phyloP scores from a whole-genome alignment of 2,797 vertebrate species.

The Gephyroberyx darwinii region DNA sequence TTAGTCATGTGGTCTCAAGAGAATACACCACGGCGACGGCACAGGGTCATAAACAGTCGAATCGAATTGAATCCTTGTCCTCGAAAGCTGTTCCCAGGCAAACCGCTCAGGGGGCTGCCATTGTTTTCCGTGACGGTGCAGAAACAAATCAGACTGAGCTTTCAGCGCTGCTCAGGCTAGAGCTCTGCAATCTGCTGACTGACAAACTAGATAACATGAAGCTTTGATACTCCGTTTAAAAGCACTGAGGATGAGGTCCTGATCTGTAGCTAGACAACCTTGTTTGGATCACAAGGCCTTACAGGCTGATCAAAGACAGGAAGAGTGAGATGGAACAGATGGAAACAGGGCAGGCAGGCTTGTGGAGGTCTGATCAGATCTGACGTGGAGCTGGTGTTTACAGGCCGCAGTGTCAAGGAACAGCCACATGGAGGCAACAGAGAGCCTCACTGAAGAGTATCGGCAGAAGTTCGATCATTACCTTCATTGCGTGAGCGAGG shows the following conservation, averaged over 20 bases:
- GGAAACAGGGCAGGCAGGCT: slow-evolving; percentile 10
- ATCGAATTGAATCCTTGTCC: slow-evolving; percentile 8
- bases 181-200: slow-evolving; percentile 32
- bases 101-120: slow-evolving; percentile 8
- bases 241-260: neutral
- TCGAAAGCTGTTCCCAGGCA: slow-evolving; percentile 17
- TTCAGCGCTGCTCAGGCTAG: slow-evolving; percentile 42
- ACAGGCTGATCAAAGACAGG: slow-evolving; percentile 31
- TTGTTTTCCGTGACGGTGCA: slow-evolving; percentile 41
- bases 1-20: too few relatives aligned
- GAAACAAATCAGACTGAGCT: slow-evolving; percentile 27
- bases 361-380: slow-evolving; percentile 11
- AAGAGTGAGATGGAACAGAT: slow-evolving; percentile 18
- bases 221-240: slow-evolving; percentile 28
- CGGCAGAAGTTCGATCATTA: slow-evolving; percentile 61
- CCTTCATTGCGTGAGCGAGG: slow-evolving; percentile 95
- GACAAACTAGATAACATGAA: slow-evolving; percentile 7
- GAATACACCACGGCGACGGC: too few relatives aligned
- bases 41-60: neutral
- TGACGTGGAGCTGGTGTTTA: slow-evolving; percentile 15
- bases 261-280: slow-evolving; percentile 18
- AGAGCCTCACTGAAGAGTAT: slow-evolving; percentile 25
- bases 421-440: slow-evolving; percentile 59
- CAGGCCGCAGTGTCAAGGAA: slow-evolving; percentile 31
- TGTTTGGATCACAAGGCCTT: slow-evolving; percentile 10